A percentile compares a stretch with the other conserved stretches of the same genome.
Evolutionary conservation across 2,113 vertebrate species (phyloP).

Genomic region (Antigone vipio): DNA sequence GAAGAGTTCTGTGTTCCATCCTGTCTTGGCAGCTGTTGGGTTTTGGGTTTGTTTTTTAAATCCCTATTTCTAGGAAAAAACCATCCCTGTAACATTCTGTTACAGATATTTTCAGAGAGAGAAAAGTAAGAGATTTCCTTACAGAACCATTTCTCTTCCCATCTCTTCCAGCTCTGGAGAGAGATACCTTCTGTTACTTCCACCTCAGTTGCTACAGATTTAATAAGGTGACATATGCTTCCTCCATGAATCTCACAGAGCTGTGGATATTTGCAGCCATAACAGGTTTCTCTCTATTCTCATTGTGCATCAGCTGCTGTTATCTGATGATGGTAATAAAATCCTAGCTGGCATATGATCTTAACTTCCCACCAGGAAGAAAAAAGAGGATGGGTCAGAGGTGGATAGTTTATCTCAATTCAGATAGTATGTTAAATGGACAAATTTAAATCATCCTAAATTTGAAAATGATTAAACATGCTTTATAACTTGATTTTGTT

Average conservation of each 20-base stretch:
- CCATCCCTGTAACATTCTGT: background rate
- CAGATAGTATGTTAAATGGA: background rate
- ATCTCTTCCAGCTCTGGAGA: conserved; percentile 25
- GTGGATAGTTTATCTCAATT: background rate
- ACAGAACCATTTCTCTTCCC: background rate
- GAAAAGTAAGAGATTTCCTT: conserved; percentile 14
- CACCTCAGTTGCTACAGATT: conserved; percentile 36
- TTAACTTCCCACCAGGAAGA: background rate
- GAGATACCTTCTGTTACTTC: conserved; percentile 56
- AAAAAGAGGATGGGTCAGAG: background rate
- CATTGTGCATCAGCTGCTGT: conserved; percentile 39
- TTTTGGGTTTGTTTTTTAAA: conserved; percentile 15
- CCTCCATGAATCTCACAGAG: conserved; percentile 14
- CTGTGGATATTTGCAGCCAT: conserved; percentile 40
- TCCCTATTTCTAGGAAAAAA: conserved; percentile 30
- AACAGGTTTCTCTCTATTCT: conserved; percentile 34
- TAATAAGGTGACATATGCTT: conserved; percentile 59
- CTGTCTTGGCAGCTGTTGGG: background rate
- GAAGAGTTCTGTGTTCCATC: background rate
- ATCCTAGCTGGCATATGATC: background rate
- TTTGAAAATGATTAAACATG: background rate
- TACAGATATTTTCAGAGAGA: conserved; percentile 21
- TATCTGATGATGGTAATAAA: conserved; percentile 37
- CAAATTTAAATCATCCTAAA: background rate
- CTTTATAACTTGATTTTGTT: background rate